Evolutionary conservation across 2,797 vertebrate species (phyloP).

Genomic region (Neosilurus hyrtlii): DNA sequence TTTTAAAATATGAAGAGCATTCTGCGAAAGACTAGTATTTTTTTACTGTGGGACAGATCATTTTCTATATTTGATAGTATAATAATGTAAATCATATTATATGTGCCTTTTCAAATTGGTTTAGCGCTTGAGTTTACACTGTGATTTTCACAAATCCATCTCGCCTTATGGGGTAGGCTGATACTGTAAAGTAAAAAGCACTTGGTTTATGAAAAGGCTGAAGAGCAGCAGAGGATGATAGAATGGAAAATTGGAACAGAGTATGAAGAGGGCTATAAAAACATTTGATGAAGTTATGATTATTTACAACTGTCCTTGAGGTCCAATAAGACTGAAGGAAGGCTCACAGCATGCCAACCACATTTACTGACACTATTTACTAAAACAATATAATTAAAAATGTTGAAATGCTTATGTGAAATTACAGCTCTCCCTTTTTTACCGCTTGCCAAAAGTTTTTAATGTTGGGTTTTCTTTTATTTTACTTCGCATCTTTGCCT

Average conservation of each 20-base stretch:
- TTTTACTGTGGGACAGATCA: neutral
- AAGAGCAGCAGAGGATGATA: constrained; percentile 18
- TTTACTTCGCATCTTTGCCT: neutral
- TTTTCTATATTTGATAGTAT: neutral
- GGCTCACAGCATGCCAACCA: neutral
- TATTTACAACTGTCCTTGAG: constrained; percentile 29
- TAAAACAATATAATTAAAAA: constrained; percentile 3
- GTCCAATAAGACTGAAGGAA: constrained; percentile 6
- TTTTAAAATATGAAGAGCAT: neutral
- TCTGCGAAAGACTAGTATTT: too few species aligned
- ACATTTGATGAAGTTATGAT: constrained; percentile 17
- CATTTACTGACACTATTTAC: neutral
- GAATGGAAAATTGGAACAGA: constrained; percentile 27
- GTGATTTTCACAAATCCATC: constrained; percentile 1
- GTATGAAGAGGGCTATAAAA: constrained; percentile 20
- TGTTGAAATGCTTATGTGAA: neutral
- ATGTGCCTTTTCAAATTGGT: neutral
- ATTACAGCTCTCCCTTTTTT: neutral
- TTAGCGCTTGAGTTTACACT: too few species aligned
- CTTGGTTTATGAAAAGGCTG: constrained; percentile 12
- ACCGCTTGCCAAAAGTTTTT: neutral
- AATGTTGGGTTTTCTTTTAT: neutral
- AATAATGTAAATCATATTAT: neutral
- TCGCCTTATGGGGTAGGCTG: constrained; percentile 7
- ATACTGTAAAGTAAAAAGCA: constrained; percentile 20